Base-by-base conservation (phyloP, 1,140 invertebrate species). In the Orius laevigatus region DNA sequence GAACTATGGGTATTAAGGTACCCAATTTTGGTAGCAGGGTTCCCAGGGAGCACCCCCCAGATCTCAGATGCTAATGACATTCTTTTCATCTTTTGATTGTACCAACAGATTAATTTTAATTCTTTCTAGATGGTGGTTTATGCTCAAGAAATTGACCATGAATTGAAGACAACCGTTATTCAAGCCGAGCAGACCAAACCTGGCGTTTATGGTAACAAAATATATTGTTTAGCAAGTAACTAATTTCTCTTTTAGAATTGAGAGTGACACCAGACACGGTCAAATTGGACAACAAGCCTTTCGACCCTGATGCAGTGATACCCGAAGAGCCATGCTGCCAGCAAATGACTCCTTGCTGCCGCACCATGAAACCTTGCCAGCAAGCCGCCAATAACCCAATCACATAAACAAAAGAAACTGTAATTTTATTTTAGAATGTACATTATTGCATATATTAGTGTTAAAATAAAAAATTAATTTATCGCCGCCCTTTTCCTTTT, bases 91-190 rank as follows among this genome's bases (percentile, higher is more conserved):
- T n/a, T n/a, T n/a, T n/a, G n/a, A n/a, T n/a, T n/a, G n/a, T n/a
- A n/a, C n/a, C n/a, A n/a, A n/a, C n/a, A 11, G 12, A 3, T 42
- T 19, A 11, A 5, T 16, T 16, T 42, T 19, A 11, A 38, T 35
- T 48, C 56, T 18, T 69, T 71, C 49, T 59, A 80, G 75, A 62
- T 79, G 58, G 63, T 79, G 31, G 67, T 72, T 58, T 70, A 70
- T 58, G 69, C 70, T 1, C 65, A 69, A 54, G 73, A 70, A 54
- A 70, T 79, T n/a, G 75, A 79, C 62, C 59, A 60, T 41, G 75
- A 80, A 64, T 53, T 80, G 6, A 69, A 66, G 59, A 76, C 71
- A 9, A 73, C 70, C 53, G 68, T 81, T 18, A 71, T 81, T 47
- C 75, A 79, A 65, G 70, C 72, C 11, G 61, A 62, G 53, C 66